Percentiles rank a stretch among this genome's conserved stretches.
phyloP scores from a whole-genome alignment of 2,113 vertebrate species.

The Marmota flaviventris region DNA sequence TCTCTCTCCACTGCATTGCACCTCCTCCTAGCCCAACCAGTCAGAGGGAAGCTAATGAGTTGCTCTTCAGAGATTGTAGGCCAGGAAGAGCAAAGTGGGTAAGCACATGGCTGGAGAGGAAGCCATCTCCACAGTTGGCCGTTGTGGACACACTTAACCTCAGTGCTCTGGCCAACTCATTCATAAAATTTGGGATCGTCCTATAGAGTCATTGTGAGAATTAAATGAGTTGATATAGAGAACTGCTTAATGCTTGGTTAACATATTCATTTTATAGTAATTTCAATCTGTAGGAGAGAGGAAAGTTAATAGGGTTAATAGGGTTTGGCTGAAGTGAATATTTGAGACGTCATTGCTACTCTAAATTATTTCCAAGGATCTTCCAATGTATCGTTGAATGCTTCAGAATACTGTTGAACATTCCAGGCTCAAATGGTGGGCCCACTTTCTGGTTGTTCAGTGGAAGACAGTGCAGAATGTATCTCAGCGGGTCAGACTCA shows the following conservation, averaged over 20 bases:
- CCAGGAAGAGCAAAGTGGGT: fast-evolving
- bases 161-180: neutral
- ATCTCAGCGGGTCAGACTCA: neutral
- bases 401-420: neutral
- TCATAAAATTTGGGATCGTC: neutral
- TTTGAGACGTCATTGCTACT: neutral
- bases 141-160: neutral
- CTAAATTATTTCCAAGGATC: neutral
- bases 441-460: neutral
- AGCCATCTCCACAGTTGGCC: fast-evolving
- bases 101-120: neutral
- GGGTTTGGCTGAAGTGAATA: neutral
- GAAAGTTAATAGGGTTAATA: neutral
- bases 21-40: neutral
- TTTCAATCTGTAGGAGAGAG: neutral
- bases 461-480: fast-evolving
- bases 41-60: neutral
- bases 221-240: neutral
- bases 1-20: neutral
- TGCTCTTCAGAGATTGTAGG: neutral
- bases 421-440: neutral
- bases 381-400: neutral
- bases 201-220: neutral
- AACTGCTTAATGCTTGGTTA: neutral
- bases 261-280: neutral